phyloP scores from a whole-genome alignment of 2,113 vertebrate species.

The Pitta sordida region DNA sequence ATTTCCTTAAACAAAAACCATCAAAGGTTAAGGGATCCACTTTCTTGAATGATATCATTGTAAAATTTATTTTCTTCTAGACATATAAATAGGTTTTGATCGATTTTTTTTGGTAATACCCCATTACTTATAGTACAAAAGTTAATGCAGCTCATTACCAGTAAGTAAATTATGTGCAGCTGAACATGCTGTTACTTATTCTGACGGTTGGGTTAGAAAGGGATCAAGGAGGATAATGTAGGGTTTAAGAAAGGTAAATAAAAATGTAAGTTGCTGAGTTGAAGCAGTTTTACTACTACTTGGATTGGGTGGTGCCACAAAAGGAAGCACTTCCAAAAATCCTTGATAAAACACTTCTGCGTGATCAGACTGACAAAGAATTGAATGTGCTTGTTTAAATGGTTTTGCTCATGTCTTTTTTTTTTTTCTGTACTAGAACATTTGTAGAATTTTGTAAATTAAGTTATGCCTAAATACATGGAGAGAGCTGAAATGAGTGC shows the following conservation, averaged over 20 bases:
- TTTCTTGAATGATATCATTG: background rate
- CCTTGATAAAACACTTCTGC: background rate
- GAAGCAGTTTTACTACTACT: background rate
- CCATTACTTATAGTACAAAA: background rate
- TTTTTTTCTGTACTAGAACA: background rate
- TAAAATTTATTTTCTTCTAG: background rate
- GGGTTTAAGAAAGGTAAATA: background rate
- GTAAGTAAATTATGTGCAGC: background rate
- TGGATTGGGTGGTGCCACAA: background rate
- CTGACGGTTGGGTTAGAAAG: background rate
- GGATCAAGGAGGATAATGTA: background rate
- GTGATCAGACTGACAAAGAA: background rate
- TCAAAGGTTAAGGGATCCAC: background rate
- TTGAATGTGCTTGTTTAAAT: background rate
- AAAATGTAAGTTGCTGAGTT: background rate
- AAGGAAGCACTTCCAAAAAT: background rate
- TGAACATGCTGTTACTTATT: background rate
- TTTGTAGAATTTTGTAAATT: background rate
- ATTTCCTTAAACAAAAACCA: background rate
- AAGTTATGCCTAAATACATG: background rate
- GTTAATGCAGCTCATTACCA: background rate
- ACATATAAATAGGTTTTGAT: background rate
- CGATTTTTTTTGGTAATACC: accelerated
- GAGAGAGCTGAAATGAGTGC: background rate
- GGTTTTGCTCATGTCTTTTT: background rate